A percentile compares a stretch with the other conserved stretches of the same genome.
Evolutionary conservation across 2,113 vertebrate species (phyloP).

Genomic region (Capreolus pygargus): DNA sequence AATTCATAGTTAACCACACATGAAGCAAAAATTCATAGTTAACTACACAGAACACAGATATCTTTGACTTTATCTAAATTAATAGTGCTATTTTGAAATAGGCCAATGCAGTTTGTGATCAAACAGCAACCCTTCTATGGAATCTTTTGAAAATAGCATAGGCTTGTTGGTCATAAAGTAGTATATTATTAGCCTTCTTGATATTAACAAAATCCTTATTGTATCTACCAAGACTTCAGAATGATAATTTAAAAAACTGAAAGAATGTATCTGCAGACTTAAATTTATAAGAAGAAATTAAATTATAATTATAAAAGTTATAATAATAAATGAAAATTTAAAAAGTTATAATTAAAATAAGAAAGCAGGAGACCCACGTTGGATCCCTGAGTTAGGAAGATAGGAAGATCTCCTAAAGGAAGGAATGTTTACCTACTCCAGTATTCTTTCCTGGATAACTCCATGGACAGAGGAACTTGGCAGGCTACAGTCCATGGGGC

Average conservation of each 20-base stretch:
- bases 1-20: conserved; percentile 57
- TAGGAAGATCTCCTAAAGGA: not conserved
- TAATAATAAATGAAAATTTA: not conserved
- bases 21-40: conserved; percentile 48
- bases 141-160: conserved; percentile 64
- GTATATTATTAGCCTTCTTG: conserved; percentile 45
- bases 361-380: not conserved
- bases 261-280: not conserved
- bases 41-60: conserved; percentile 64
- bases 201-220: conserved; percentile 70
- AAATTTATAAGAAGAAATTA: not conserved
- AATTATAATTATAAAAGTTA: not conserved
- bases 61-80: conserved; percentile 61
- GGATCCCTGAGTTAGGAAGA: not conserved
- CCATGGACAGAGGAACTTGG: not conserved
- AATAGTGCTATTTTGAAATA: conserved; percentile 63
- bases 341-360: not conserved
- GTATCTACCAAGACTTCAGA: not conserved
- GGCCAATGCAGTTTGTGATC: conserved; percentile 54
- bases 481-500: not conserved
- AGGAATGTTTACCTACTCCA: not conserved
- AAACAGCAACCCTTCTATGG: not conserved
- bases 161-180: conserved; percentile 55
- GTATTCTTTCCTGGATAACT: not conserved
- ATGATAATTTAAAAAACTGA: conserved; percentile 20